Base-by-base conservation (phyloP, 2,888 invertebrate species). In the Cheilosia scutellata region DNA sequence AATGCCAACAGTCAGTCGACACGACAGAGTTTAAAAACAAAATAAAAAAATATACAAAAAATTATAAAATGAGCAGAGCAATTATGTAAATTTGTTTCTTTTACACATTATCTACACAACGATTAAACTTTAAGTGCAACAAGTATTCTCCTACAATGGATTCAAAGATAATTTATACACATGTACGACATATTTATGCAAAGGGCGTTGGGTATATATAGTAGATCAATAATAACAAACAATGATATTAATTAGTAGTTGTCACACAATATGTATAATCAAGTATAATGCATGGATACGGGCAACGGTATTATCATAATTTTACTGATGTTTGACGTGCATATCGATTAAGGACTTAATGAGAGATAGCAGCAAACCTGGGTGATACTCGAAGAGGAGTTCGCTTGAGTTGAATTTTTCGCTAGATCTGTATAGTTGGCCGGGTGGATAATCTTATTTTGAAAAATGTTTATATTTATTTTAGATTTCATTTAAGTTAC, bases 331-430 rank as follows among this genome's bases (percentile, higher is more conserved):
- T 66, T 84, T 70, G 51, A 27, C 87, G 88, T 88, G 88, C 88
- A 88, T 68, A 87, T 79, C 66, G 75, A 83, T 65, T 76, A 76
- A 63, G 82, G 63, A 47, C 51, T 40, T 68, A 62, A 62, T 63
- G 13, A 51, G 37, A 55, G 70, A 80, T 65, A 75, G 42, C 80
- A 88, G 90, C 92, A 92, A 92, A 92, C 92, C 92, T 92, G 91
- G 90, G 88, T 90, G 89, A 89, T 91, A 91, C 87, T 91, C 91
- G 88, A 90, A 90, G 89, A 90, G 91, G 92, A 95, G 94, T 90
- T 95, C 95, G 93, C 93, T 94, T 71, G 93, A 95, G 93, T 93
- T 94, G 93, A 94, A 94, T 93, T 94, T 94, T 93, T 94, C 94
- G 93, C 94, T 92, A 86, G 93, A 94, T 93, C 94, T 94, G 93